Evolutionary conservation across 2,888 invertebrate genomes (phyloP), one percentile per base, ranked within the genome.

Genomic region (Pyrochroa serraticornis): DNA sequence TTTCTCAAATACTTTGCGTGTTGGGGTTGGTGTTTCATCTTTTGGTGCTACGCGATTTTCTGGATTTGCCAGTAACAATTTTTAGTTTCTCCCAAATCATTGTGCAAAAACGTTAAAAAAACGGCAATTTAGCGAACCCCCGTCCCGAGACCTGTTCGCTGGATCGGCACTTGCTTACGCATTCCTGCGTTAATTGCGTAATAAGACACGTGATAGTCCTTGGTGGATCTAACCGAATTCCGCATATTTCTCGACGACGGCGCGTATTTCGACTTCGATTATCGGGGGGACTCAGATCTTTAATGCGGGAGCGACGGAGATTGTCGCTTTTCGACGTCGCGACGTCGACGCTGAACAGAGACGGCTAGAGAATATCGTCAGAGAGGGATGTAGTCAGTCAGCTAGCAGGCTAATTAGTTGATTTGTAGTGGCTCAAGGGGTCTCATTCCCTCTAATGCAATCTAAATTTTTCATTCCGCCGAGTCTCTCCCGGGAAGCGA

Each of bases 351-450:
- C 58, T 59, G 58, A 63, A 65, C 61, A 65, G 69, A 68, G 64
- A 67, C 59, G 59, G 55, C 60, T 58, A 60, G 54, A 57, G 64
- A 64, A 50, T 50, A 50, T 34, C 41, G 55, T 52, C 54, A 56
- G 65, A 58, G 60, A 64, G 65, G 64, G 64, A 68, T 60, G 66
- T 65, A 69, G 69, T 71, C 75, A 72, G 73, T 70, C 72, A 71
- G 73, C 73, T 73, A 71, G 71, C 71, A 75, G 72, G 77, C 79
- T 80, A 81, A 80, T 80, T 80, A 80, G 79, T 79, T 80, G 80
- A 81, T 80, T 80, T 79, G 80, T 79, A 80, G 81, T 79, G 78
- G 79, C 78, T 78, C 75, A 74, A 78, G 77, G 78, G 78, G 78
- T 72, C 75, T 72, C 76, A 75, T 75, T 75, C 76, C 77, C 77